Evolutionary conservation across 2,113 vertebrate genomes (phyloP).

Genomic region (Lasiurus cinereus): DNA sequence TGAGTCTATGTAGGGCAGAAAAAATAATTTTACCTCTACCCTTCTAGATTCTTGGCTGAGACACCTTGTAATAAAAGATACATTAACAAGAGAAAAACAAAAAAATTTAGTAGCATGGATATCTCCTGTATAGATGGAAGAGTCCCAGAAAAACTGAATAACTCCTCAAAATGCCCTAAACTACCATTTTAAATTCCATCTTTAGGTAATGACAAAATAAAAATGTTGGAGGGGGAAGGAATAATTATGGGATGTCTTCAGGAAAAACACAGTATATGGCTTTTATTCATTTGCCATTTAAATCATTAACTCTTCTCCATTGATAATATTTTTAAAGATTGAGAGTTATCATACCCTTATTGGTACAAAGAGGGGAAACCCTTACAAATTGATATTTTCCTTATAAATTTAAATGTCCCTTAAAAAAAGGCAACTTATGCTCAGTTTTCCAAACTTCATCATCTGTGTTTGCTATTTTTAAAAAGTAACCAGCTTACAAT

Average conservation of each 20-base stretch:
- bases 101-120: background rate
- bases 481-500: background rate
- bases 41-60: background rate
- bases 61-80: background rate
- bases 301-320: background rate
- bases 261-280: background rate
- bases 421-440: background rate
- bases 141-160: background rate
- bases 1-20: background rate
- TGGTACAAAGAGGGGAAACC: background rate
- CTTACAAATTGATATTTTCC: background rate
- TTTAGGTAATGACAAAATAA: background rate
- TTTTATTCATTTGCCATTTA: background rate
- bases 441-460: background rate
- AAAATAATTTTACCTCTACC: background rate
- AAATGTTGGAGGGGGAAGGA: background rate
- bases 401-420: background rate
- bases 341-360: background rate
- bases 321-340: background rate
- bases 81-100: background rate
- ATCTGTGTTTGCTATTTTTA: background rate
- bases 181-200: background rate
- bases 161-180: no score
- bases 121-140: background rate
- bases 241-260: background rate